phyloP scores from a whole-genome alignment of 2,888 invertebrate species.

The Steromphala cineraria region DNA sequence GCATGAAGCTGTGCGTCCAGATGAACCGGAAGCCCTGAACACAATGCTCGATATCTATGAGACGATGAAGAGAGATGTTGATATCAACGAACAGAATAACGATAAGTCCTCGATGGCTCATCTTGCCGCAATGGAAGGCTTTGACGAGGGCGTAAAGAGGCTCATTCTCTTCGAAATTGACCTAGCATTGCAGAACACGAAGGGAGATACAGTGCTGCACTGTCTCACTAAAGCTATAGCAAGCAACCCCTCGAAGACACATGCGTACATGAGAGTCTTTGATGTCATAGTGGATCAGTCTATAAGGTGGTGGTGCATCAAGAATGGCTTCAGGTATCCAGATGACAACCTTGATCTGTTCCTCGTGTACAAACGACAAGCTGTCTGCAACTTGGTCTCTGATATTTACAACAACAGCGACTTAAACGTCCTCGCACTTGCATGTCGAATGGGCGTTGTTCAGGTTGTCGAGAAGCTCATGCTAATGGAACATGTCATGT shows the following conservation, averaged over 20 bases:
- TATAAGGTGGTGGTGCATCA: conserved; percentile 67
- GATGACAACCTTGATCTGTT: conserved; percentile 52
- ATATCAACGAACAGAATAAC: conserved; percentile 60
- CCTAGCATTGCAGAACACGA: conserved; percentile 49
- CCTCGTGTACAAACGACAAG: conserved; percentile 44
- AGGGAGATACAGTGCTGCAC: conserved; percentile 70
- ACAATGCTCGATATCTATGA: conserved; percentile 67
- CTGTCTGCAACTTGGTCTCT: conserved; percentile 55
- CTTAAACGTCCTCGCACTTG: conserved; percentile 60
- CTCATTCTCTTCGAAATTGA: conserved; percentile 62
- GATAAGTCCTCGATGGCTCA: conserved; percentile 55
- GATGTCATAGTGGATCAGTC: conserved; percentile 50
- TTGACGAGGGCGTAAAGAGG: conserved; percentile 47
- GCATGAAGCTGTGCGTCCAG: conserved; percentile 61
- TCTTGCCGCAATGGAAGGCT: conserved; percentile 49
- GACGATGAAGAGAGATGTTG: conserved; percentile 60
- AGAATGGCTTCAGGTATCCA: conserved; percentile 50
- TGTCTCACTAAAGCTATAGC: conserved; percentile 52
- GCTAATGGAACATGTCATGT: conserved; percentile 61
- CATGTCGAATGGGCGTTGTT: conserved; percentile 57
- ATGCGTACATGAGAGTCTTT: conserved; percentile 49
- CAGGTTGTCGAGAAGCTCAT: conserved; percentile 61
- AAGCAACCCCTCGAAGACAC: conserved; percentile 34
- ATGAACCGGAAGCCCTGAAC: conserved; percentile 56
- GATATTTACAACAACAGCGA: conserved; percentile 59